These are phyloP conservation scores for Sceloporus undulatus DNA, from an alignment of 2,113 vertebrate genomes.

Conservation along the genomic window DNA sequence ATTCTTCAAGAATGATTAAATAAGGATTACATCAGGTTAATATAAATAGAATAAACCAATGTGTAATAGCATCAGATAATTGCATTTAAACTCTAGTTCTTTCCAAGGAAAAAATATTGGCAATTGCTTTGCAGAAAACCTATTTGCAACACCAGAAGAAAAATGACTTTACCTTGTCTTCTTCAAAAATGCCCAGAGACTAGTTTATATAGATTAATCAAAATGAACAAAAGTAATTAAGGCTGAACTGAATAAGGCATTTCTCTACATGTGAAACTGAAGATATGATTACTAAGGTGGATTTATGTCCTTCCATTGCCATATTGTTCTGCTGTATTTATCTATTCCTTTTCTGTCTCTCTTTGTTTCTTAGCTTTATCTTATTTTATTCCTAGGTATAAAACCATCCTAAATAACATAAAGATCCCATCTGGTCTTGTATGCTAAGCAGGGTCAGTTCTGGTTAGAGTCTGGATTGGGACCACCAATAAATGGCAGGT, in stretches of 20 bases:
- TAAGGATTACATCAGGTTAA: not conserved
- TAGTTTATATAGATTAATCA: constrained; percentile 31
- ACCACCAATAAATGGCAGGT: too few relatives aligned
- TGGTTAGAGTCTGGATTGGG: too few relatives aligned
- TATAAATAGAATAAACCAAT: not conserved
- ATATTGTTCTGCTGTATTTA: not conserved
- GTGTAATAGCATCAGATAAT: not conserved
- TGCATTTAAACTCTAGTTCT: constrained; percentile 1
- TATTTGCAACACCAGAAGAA: constrained; percentile 21
- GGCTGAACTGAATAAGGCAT: not conserved
- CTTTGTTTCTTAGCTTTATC: too few relatives aligned
- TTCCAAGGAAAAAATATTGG: not conserved
- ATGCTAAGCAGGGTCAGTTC: too few relatives aligned
- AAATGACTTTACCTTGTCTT: constrained; percentile 27
- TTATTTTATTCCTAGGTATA: too few relatives aligned
- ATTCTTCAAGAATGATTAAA: not conserved
- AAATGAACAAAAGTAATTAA: constrained; percentile 41
- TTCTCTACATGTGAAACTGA: constrained; percentile 33
- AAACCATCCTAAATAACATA: too few relatives aligned
- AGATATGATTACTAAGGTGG: not conserved
- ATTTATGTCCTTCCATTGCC: not conserved
- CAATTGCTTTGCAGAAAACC: constrained; percentile 10
- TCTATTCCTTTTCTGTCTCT: too few relatives aligned
- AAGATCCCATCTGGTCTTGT: too few relatives aligned
- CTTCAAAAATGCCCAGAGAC: constrained; percentile 18